phyloP scores from a whole-genome alignment of 2,113 vertebrate species.

The Machaerirhynchus nigripectus region DNA sequence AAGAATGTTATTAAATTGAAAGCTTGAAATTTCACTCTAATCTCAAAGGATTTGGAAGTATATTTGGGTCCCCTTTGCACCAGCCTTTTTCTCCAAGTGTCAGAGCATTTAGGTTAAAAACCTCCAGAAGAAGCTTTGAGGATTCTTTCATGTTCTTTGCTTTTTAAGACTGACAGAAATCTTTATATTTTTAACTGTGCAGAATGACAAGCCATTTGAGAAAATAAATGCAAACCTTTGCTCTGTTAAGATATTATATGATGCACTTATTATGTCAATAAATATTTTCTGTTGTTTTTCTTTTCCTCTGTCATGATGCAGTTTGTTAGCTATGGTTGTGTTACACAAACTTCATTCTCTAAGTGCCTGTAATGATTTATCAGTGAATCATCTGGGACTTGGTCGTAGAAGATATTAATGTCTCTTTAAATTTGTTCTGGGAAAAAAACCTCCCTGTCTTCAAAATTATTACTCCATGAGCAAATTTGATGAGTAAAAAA shows the following conservation, averaged over 20 bases:
- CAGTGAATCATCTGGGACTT: background rate
- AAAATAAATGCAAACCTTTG: background rate
- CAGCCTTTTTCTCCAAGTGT: background rate
- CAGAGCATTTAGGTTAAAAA: background rate
- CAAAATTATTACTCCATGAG: background rate
- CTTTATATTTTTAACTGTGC: background rate
- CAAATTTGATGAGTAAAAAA: constrained; percentile 24
- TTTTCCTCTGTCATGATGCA: background rate
- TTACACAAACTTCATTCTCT: background rate
- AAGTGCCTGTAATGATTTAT: background rate
- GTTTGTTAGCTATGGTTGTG: background rate
- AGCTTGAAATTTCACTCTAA: background rate
- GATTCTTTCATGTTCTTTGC: background rate
- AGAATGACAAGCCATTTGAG: background rate
- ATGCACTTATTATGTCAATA: background rate
- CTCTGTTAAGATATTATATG: background rate
- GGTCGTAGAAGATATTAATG: background rate
- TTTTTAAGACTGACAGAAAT: background rate
- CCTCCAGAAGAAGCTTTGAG: background rate
- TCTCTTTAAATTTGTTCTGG: background rate
- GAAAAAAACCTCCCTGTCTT: background rate
- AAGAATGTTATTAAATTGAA: background rate
- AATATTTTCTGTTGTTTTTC: background rate
- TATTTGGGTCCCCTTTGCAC: background rate
- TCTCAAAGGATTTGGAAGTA: background rate